Evolutionary conservation across 2,113 vertebrate species (phyloP).

Genomic region (Falco punctatus): DNA sequence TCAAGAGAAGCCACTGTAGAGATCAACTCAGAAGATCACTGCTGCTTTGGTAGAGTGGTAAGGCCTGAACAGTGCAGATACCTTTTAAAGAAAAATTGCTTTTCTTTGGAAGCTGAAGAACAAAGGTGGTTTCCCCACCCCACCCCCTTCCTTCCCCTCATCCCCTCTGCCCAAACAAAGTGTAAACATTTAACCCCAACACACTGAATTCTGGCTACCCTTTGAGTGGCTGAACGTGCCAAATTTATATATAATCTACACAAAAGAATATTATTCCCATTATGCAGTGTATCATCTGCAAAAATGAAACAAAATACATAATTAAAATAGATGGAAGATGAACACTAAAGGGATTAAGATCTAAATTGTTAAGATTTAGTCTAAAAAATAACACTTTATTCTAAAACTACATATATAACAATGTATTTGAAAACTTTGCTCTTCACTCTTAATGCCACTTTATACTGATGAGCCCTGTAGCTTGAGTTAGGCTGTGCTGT

Average conservation of each 20-base stretch:
- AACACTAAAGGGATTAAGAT: not conserved
- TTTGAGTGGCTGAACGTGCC: not conserved
- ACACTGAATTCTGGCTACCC: not conserved
- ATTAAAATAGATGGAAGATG: conserved; percentile 21
- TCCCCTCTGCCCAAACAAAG: not conserved
- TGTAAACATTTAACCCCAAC: not conserved
- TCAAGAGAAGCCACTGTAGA: conserved; percentile 47
- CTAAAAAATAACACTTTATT: not conserved
- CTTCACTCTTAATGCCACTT: not conserved
- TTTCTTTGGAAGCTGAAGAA: conserved; percentile 42
- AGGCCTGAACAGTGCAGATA: conserved; percentile 20
- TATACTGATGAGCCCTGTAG: not conserved
- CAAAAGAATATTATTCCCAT: not conserved
- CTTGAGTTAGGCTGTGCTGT: conserved; percentile 15
- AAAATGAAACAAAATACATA: conserved; percentile 7
- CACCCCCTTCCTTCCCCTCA: not conserved
- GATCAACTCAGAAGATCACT: conserved; percentile 55
- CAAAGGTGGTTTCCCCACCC: not conserved
- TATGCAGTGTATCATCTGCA: not conserved
- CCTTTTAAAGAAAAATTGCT: conserved; percentile 50
- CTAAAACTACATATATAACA: not conserved
- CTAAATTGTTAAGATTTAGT: not conserved
- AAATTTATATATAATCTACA: not conserved
- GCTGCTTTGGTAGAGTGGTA: conserved; percentile 46
- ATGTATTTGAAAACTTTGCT: not conserved